These are phyloP conservation scores for Cetoscarus ocellatus DNA, from an alignment of 2,797 vertebrate genomes.

Conservation along the genomic window DNA sequence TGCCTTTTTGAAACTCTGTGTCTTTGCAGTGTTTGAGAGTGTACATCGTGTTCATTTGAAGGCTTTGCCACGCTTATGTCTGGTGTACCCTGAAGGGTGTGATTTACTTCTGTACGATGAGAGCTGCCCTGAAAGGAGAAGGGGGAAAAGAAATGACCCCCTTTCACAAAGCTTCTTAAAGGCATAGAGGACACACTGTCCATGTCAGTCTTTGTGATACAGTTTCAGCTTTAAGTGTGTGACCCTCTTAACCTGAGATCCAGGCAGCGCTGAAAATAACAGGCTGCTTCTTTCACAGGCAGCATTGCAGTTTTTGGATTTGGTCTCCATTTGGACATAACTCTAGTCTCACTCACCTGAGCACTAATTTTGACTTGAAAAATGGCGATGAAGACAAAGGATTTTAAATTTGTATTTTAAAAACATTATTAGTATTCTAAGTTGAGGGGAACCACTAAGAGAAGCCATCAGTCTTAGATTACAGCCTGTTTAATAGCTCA, in stretches of 20 bases:
- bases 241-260: not conserved
- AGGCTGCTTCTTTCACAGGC: constrained; percentile 5
- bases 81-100: constrained; percentile 25
- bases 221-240: constrained; percentile 31
- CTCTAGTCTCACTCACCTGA: too few species aligned
- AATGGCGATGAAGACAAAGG: too few species aligned
- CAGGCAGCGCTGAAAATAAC: not conserved
- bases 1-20: constrained; percentile 17
- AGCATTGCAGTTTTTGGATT: not conserved
- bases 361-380: too few species aligned
- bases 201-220: constrained; percentile 22
- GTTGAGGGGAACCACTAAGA: too few species aligned
- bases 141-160: constrained; percentile 1
- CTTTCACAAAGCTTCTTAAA: constrained; percentile 25
- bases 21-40: constrained; percentile 6
- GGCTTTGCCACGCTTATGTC: constrained; percentile 18
- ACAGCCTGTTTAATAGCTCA: too few species aligned
- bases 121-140: constrained; percentile 16
- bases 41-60: constrained; percentile 22
- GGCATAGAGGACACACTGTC: constrained; percentile 21
- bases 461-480: too few species aligned
- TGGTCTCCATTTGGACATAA: too few species aligned
- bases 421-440: too few species aligned
- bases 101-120: constrained; percentile 22
- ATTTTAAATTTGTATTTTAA: too few species aligned